Base-by-base conservation (phyloP, 2,797 vertebrate species). In the Gymnoscopelus braueri region DNA sequence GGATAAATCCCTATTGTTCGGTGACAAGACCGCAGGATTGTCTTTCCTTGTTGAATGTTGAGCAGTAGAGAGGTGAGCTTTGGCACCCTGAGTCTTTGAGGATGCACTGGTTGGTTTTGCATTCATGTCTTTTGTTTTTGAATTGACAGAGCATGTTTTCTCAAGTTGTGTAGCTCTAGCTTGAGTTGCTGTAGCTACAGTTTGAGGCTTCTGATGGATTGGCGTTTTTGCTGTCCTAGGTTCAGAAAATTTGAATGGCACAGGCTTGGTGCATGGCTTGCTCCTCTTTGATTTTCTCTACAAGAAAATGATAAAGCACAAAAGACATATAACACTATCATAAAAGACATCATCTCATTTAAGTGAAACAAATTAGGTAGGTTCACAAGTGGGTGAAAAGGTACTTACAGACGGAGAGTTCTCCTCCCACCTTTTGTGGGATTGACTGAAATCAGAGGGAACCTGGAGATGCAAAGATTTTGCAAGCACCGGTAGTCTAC, bases 401-500 rank as follows among this genome's bases (percentile, higher is more conserved):
- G 2, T 35, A 82, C 90, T 89, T 80, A 95, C 94, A 78, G 82
- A 72, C 35, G 94, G 72, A 26, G 83, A 83, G 74, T 89, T 93
- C 61, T 90, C 89, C 74, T 95, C 92, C 93, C 92, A 94, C 65
- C 53, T 84, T 24, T 67, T 67, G 74, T 92, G 80, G 12, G 78
- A 79, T 12, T 85, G 79, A 63, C 69, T 55, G 53, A 91, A 85
- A 66, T 88, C 78, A 0, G 55, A 81, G 3, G 80, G 69, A 29
- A 82, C 70, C 51, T 87, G 84, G 51, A 88, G 85, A 55, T 10
- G 75, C 50, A 90, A 68, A 15, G 90, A 86, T 78, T 92, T 94
- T 15, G 89, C 84, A 0, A 92, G 91, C 11, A 95, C 91, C 0
- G 94, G 94, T 65, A 95, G 90, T 9, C 89, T 83, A 74, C 93